Conservation (phyloP, 2,113 vertebrate genomes). For the Tetrao urogallus region DNA sequence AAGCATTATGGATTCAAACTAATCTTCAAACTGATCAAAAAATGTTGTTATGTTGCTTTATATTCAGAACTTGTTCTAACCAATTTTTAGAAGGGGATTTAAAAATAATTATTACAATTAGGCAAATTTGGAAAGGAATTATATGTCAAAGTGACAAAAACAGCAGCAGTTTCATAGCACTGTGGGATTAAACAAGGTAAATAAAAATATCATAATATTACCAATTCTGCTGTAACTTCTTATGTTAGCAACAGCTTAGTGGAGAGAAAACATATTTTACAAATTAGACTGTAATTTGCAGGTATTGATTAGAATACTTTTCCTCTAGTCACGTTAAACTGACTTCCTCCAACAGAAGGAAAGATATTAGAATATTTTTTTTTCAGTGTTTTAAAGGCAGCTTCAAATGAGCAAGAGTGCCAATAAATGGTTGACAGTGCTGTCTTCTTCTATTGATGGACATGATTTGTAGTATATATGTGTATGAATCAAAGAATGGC, state of each 20-base stretch:
- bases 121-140: neutral
- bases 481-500: neutral
- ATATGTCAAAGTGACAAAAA: neutral
- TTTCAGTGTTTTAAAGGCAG: neutral
- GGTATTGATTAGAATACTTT: neutral
- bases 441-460: neutral
- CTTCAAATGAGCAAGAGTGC: neutral
- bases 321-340: neutral
- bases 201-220: neutral
- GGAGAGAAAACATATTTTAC: neutral
- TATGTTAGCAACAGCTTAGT: neutral
- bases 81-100: slow-evolving; percentile 9
- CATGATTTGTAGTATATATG: neutral
- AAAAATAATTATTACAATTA: slow-evolving; percentile 11
- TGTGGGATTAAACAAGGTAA: neutral
- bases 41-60: neutral
- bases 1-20: neutral
- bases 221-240: neutral
- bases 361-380: neutral
- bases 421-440: neutral
- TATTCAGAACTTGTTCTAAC: slow-evolving; percentile 16
- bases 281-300: neutral
- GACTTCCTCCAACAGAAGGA: neutral
- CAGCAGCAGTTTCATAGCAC: neutral
- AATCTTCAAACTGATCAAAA: slow-evolving; percentile 6